Conservation (phyloP, 2,888 invertebrate species). For the Cyrtodaria siliqua region DNA sequence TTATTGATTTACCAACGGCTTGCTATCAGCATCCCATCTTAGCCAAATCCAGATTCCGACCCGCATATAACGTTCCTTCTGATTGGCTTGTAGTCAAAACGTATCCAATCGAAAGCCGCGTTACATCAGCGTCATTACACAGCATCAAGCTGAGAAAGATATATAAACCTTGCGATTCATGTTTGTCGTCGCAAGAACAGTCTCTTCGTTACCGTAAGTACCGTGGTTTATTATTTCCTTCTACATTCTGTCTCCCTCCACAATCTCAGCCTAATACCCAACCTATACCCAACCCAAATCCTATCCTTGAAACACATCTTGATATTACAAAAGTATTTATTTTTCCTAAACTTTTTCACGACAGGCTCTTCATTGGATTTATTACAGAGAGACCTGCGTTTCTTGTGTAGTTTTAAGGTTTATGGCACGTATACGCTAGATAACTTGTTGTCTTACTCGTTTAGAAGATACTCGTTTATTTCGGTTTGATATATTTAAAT, state of each 20-base stretch:
- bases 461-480: no score
- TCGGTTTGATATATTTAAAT: no score
- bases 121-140: not conserved
- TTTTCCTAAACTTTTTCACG: no score
- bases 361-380: no score
- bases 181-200: constrained; percentile 8
- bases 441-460: no score
- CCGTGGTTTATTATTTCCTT: not conserved
- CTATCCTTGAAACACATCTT: no score
- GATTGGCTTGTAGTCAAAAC: constrained; percentile 9
- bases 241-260: not conserved
- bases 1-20: constrained; percentile 18
- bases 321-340: no score
- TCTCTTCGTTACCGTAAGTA: constrained; percentile 38
- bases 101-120: constrained; percentile 24
- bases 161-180: not conserved
- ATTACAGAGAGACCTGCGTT: no score
- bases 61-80: not conserved
- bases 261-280: not conserved
- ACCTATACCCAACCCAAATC: not conserved
- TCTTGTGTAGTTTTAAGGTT: no score
- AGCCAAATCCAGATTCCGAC: constrained; percentile 1
- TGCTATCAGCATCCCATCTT: not conserved
- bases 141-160: not conserved
- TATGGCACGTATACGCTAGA: no score